A percentile compares a stretch with the other conserved stretches of the same genome.
phyloP scores from a whole-genome alignment of 2,888 invertebrate genomes.

The Caenorhabditis panamensis region DNA sequence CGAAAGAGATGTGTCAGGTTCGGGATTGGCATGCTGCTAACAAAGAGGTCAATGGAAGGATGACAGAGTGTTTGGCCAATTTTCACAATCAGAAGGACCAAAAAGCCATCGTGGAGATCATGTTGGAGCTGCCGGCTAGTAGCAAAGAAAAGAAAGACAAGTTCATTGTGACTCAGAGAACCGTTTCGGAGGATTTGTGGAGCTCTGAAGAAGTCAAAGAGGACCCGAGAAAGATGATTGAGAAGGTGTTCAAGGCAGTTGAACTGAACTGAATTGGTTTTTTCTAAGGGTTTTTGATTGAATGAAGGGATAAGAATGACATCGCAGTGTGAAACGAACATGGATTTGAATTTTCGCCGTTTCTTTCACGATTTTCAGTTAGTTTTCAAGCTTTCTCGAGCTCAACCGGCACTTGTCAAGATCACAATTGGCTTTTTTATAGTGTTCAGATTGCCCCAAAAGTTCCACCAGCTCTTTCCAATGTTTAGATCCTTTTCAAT shows the following conservation, averaged over 20 bases:
- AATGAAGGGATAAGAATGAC: too few relatives aligned
- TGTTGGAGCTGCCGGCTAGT: slow-evolving; percentile 19
- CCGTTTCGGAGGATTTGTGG: background rate
- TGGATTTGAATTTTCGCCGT: too few relatives aligned
- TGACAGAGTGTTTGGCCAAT: slow-evolving; percentile 21
- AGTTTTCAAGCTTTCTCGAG: too few relatives aligned
- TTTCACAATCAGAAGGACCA: slow-evolving; percentile 15
- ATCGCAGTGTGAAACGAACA: too few relatives aligned
- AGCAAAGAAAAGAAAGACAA: background rate
- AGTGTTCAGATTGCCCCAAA: too few relatives aligned
- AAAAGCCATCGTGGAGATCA: slow-evolving; percentile 15
- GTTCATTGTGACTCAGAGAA: background rate
- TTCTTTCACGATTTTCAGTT: too few relatives aligned
- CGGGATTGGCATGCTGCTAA: background rate
- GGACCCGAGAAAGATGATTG: background rate
- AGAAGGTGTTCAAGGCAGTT: background rate
- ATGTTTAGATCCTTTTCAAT: too few relatives aligned
- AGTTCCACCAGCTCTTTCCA: too few relatives aligned
- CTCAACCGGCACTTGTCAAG: too few relatives aligned
- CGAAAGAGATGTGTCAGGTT: background rate
- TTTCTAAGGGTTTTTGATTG: too few relatives aligned
- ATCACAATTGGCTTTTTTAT: too few relatives aligned
- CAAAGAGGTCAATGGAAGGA: background rate
- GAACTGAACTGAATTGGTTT: background rate
- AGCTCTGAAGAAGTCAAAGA: too few relatives aligned